Conservation (phyloP, 64 coral and sea anemone species). For the Astreopora myriophthalma region DNA sequence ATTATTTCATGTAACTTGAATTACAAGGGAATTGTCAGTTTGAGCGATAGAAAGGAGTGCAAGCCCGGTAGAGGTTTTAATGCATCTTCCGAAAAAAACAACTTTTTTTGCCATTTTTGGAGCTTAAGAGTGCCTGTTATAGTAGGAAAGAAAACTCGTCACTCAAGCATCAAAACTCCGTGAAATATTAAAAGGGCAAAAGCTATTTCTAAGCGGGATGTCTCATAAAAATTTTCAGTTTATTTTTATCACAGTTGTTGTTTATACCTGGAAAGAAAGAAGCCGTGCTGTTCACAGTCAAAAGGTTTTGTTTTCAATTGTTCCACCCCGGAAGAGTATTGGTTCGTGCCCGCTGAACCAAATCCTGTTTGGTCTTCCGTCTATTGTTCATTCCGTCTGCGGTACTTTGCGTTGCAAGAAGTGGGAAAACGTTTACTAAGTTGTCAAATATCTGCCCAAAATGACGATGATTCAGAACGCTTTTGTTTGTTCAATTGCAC, state of each 20-base stretch:
- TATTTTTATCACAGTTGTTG: background rate
- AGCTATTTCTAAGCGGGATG: background rate
- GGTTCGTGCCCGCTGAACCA: background rate
- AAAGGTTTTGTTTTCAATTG: background rate
- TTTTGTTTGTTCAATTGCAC: background rate
- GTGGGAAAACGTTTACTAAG: background rate
- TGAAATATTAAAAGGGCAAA: background rate
- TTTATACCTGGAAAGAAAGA: background rate
- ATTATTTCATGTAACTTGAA: too few relatives aligned
- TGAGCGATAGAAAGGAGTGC: too few relatives aligned
- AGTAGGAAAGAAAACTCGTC: too few relatives aligned
- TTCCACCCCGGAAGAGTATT: background rate
- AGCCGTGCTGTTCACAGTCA: background rate
- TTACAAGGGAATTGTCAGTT: too few relatives aligned
- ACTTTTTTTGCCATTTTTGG: background rate
- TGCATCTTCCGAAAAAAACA: too few relatives aligned
- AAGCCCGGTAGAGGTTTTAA: too few relatives aligned
- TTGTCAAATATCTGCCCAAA: background rate
- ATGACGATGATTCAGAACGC: background rate
- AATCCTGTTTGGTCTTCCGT: background rate
- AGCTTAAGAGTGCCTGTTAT: background rate
- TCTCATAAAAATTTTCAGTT: background rate
- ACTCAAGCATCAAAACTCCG: too few relatives aligned
- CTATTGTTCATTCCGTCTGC: background rate
- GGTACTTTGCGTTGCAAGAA: background rate